phyloP scores from a whole-genome alignment of 2,797 vertebrate genomes.

The Centropyge bicolor region DNA sequence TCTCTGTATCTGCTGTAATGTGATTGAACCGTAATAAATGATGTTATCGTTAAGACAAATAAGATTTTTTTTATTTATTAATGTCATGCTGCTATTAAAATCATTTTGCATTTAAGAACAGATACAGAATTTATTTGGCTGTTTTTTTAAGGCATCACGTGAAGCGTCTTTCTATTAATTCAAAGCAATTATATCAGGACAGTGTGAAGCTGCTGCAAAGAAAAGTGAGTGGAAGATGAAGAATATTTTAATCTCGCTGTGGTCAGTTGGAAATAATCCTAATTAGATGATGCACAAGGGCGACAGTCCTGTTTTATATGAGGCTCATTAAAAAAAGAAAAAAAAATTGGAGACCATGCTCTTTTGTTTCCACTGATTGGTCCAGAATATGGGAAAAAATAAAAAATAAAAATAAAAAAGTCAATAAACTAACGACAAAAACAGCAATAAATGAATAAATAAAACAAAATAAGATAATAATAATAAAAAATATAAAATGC shows the following conservation, averaged over 20 bases:
- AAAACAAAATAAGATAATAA: background rate
- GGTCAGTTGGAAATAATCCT: background rate
- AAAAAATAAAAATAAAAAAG: background rate
- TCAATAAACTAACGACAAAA: background rate
- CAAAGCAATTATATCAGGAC: background rate
- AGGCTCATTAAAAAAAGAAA: background rate
- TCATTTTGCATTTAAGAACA: background rate
- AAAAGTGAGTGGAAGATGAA: background rate
- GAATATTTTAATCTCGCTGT: background rate
- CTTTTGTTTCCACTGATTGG: constrained; percentile 5
- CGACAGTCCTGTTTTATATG: background rate
- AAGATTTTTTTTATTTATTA: background rate
- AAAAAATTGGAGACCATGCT: background rate
- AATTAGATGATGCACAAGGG: background rate
- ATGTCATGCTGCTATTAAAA: background rate
- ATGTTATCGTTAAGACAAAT: constrained; percentile 51
- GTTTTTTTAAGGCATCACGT: background rate
- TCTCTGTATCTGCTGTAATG: constrained; percentile 83
- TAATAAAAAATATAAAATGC: background rate
- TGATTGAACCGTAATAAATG: constrained; percentile 83
- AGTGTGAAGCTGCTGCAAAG: background rate
- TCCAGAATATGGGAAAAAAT: background rate
- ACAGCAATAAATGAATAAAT: background rate
- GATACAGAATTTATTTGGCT: background rate
- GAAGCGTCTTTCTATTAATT: background rate